Conservation (phyloP, 1,140 invertebrate species). For the Calycopis cecrops region DNA sequence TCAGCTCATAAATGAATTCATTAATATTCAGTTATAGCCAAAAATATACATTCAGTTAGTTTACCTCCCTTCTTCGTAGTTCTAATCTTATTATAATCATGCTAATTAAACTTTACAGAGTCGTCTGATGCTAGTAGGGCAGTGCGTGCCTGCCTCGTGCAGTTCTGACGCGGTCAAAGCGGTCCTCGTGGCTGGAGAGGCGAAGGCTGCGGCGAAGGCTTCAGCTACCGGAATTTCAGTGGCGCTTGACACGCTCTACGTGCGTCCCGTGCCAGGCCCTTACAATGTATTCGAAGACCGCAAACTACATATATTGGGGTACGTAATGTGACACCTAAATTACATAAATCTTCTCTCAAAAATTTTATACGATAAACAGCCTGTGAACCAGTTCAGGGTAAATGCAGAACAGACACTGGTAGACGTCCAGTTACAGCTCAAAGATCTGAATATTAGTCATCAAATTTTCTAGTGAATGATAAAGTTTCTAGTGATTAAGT, state of each 20-base stretch:
- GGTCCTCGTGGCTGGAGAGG: constrained; percentile 76
- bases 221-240: constrained; percentile 50
- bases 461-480: too few species aligned
- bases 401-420: too few species aligned
- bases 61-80: too few species aligned
- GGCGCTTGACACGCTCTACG: constrained; percentile 75
- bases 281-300: constrained; percentile 80
- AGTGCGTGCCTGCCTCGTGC: constrained; percentile 84
- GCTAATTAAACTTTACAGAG: constrained; percentile 61
- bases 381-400: too few species aligned
- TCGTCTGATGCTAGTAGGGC: constrained; percentile 80
- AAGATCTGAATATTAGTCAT: too few species aligned
- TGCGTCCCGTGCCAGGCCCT: constrained; percentile 82
- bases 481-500: too few species aligned
- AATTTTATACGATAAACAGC: too few species aligned
- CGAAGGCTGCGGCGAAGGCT: constrained; percentile 57
- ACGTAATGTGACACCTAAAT: constrained; percentile 46
- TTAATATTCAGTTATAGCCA: too few species aligned
- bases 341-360: too few species aligned
- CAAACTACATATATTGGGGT: constrained; percentile 84
- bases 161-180: constrained; percentile 76
- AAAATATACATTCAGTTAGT: too few species aligned
- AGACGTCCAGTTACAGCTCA: too few species aligned
- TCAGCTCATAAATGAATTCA: too few species aligned
- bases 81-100: not conserved